phyloP scores from a whole-genome alignment of 2,888 invertebrate species.

The Xiphydria camelus region DNA sequence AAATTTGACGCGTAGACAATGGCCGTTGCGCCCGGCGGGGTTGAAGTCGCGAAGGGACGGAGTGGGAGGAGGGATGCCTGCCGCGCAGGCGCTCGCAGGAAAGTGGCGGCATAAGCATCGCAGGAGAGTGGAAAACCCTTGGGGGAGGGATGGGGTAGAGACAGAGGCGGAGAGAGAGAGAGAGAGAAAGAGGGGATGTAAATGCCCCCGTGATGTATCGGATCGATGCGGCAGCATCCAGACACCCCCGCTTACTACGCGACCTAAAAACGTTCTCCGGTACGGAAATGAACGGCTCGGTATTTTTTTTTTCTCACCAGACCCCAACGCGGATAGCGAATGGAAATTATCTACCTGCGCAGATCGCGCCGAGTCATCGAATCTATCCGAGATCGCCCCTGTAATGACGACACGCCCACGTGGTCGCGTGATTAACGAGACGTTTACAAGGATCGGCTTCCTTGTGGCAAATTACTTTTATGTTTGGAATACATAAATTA shows the following conservation, averaged over 20 bases:
- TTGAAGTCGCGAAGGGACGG: slow-evolving; percentile 23
- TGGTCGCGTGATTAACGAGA: too few species aligned
- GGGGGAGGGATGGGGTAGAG: slow-evolving; percentile 5
- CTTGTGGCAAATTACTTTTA: too few species aligned
- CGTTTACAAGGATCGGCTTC: too few species aligned
- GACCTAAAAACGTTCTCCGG: slow-evolving; percentile 55
- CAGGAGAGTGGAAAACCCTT: slow-evolving; percentile 20
- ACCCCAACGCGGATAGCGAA: background rate
- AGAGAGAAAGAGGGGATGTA: slow-evolving; percentile 51
- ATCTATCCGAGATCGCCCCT: too few species aligned
- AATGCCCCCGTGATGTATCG: slow-evolving; percentile 58
- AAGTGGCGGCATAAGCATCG: slow-evolving; percentile 42
- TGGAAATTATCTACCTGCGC: too few species aligned
- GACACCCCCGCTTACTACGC: slow-evolving; percentile 53
- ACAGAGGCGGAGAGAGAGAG: slow-evolving; percentile 20
- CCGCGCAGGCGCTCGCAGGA: slow-evolving; percentile 35
- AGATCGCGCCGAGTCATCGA: too few species aligned
- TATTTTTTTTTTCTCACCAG: background rate
- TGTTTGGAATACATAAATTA: too few species aligned
- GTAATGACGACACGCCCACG: too few species aligned
- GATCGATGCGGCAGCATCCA: slow-evolving; percentile 58
- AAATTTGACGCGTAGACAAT: slow-evolving; percentile 53
- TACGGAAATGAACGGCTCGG: background rate
- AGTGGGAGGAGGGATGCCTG: slow-evolving; percentile 14
- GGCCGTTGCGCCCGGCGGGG: slow-evolving; percentile 41